Base-by-base conservation (phyloP, 2,113 vertebrate species). In the Motacilla tschutschensis region DNA sequence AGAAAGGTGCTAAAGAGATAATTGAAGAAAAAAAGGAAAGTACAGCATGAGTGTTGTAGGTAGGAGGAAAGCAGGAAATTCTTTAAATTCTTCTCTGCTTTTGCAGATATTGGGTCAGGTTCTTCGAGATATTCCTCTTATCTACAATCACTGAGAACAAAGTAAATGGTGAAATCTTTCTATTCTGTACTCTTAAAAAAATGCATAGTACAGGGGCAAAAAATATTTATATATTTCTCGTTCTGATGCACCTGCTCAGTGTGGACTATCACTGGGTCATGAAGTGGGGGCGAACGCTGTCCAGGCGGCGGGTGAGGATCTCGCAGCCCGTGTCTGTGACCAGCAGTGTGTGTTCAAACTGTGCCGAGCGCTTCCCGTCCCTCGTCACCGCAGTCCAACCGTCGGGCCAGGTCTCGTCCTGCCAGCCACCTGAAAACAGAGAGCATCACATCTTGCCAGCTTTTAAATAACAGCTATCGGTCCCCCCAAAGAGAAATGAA, bases 371-470 rank as follows among this genome's bases (percentile, higher is more conserved):
- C 92, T 98, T 99, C 26, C 99, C 99, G 3, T 99, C 99, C 87
- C 98, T 96, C 4, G 99, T 99, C 78, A 99, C 99, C 0, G 99
- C 99, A 1, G 99, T 99, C 99, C 99, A 99, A 16, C 99, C 98
- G 20, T 99, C 99, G 0, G 99, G 99, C 99, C 99, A 99, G 6
- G 99, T 99, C 94, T 99, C 99, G 31, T 99, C 99, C 83, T 99
- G 99, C 99, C 99, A 99, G 29, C 99, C 99, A 57, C 99, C 99
- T 99, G 82, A 6, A 78, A 91, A 75, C 58, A 90, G 17, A 93
- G 65, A 60, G 8, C 6, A 38, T 18, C 55, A 43, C 33, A 57
- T 43, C 62, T 19, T 31, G 55, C 33, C 50, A 38, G 16, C 2
- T 54, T 48, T 54, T 33, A 77, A 79, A 7, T 33, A 74, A 35